Conservation (phyloP, 1,140 invertebrate genomes). For the Drosophila pseudoobscura region DNA sequence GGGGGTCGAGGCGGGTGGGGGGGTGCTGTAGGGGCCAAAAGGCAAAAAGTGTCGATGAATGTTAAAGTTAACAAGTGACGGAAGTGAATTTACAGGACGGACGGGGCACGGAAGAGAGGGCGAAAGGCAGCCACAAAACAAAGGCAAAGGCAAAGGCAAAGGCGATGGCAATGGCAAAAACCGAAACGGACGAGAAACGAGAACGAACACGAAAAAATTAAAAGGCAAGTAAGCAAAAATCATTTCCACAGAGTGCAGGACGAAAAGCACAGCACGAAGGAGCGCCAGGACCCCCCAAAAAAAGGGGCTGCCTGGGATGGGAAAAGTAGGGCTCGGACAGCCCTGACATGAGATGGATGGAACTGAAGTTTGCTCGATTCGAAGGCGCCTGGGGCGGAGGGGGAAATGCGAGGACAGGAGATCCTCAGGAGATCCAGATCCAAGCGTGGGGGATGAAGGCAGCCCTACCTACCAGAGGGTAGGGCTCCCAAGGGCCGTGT, state of each 20-base stretch:
- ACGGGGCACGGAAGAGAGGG: background rate
- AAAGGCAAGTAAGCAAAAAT: slow-evolving; percentile 70
- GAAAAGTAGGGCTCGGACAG: too few relatives aligned
- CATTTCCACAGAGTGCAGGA: slow-evolving; percentile 53
- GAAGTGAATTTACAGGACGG: slow-evolving; percentile 66
- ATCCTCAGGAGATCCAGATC: too few relatives aligned
- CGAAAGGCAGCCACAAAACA: slow-evolving; percentile 37
- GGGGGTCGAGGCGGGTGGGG: background rate
- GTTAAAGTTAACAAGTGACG: slow-evolving; percentile 76
- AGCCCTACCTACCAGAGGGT: too few relatives aligned
- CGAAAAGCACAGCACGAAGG: slow-evolving; percentile 25
- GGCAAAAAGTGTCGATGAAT: slow-evolving; percentile 74
- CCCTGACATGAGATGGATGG: too few relatives aligned
- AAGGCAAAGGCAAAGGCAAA: slow-evolving; percentile 18
- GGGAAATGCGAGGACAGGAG: too few relatives aligned
- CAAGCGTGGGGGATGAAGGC: too few relatives aligned
- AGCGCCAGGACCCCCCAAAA: background rate
- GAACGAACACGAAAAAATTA: slow-evolving; percentile 57
- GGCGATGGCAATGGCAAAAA: slow-evolving; percentile 9
- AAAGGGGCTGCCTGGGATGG: background rate
- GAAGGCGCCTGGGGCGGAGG: too few relatives aligned
- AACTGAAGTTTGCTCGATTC: too few relatives aligned
- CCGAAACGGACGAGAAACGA: slow-evolving; percentile 25
- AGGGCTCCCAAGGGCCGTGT: too few relatives aligned
- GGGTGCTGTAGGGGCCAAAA: slow-evolving; percentile 15